These are phyloP conservation scores for Elephas maximus DNA, from an alignment of 2,113 vertebrate genomes.

Conservation along the genomic window DNA sequence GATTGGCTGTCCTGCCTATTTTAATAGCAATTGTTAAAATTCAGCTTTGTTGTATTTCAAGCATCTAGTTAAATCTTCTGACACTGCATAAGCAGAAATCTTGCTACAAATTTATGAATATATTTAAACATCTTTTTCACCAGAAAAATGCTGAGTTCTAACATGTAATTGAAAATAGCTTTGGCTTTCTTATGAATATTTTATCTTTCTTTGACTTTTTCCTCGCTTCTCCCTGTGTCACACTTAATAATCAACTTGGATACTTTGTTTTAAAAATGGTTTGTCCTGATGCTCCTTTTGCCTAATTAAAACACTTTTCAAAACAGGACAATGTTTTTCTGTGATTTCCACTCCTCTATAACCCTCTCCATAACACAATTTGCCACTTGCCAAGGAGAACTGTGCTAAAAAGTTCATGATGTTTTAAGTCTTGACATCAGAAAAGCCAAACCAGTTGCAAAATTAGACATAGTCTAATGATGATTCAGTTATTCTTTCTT, in stretches of 20 bases:
- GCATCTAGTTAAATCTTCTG: slow-evolving; percentile 74
- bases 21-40: slow-evolving; percentile 68
- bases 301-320: slow-evolving; percentile 79
- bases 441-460: slow-evolving; percentile 40
- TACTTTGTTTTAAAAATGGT: slow-evolving; percentile 71
- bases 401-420: slow-evolving; percentile 50
- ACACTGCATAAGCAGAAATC: slow-evolving; percentile 79
- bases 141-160: slow-evolving; percentile 69
- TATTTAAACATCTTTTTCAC: slow-evolving; percentile 73
- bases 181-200: slow-evolving; percentile 72
- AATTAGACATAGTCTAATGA: slow-evolving; percentile 29
- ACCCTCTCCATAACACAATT: not conserved
- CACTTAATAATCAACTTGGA: slow-evolving; percentile 50
- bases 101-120: slow-evolving; percentile 71
- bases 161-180: slow-evolving; percentile 72
- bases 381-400: slow-evolving; percentile 48
- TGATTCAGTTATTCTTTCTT: slow-evolving; percentile 18
- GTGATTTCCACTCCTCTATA: slow-evolving; percentile 74
- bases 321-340: slow-evolving; percentile 72
- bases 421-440: slow-evolving; percentile 27
- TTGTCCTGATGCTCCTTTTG: slow-evolving; percentile 76
- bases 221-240: slow-evolving; percentile 61
- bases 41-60: slow-evolving; percentile 74
- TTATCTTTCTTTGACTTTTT: slow-evolving; percentile 72
- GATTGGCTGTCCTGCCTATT: slow-evolving; percentile 53